phyloP scores from a whole-genome alignment of 1,140 invertebrate genomes.

The Dendroctonus ponderosae region DNA sequence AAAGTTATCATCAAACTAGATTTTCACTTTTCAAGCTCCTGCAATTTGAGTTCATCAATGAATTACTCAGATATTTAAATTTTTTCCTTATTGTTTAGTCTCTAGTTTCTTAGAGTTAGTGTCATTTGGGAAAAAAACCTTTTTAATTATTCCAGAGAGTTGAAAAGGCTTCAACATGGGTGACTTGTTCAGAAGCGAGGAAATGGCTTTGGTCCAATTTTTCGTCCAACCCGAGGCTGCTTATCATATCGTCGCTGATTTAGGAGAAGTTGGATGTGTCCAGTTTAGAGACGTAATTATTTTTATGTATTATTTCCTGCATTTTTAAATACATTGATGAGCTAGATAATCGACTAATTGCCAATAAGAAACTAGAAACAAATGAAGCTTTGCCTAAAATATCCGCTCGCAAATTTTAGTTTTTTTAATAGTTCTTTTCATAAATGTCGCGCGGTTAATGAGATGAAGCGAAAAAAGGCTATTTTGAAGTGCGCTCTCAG shows the following conservation, averaged over 20 bases:
- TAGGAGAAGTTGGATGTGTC: slow-evolving; percentile 84
- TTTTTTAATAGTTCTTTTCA: too few relatives aligned
- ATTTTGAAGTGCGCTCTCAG: too few relatives aligned
- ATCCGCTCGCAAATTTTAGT: not conserved
- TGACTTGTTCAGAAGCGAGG: slow-evolving; percentile 77
- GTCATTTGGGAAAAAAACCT: too few relatives aligned
- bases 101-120: too few relatives aligned
- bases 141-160: too few relatives aligned
- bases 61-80: too few relatives aligned
- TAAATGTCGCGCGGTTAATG: too few relatives aligned
- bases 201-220: slow-evolving; percentile 83
- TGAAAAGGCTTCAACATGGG: slow-evolving; percentile 18
- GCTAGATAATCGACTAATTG: not conserved
- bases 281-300: slow-evolving; percentile 87
- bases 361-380: not conserved
- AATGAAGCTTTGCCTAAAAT: not conserved
- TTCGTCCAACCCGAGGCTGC: slow-evolving; percentile 89
- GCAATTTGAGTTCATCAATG: too few relatives aligned
- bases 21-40: too few relatives aligned
- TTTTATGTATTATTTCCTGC: not conserved
- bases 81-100: too few relatives aligned
- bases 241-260: slow-evolving; percentile 82
- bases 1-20: too few relatives aligned
- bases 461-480: too few relatives aligned
- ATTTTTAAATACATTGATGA: not conserved